Percentiles rank a stretch among this genome's conserved stretches.
These are phyloP conservation scores for Esox niger DNA, from an alignment of 2,113 vertebrate genomes.

Conservation along the genomic window DNA sequence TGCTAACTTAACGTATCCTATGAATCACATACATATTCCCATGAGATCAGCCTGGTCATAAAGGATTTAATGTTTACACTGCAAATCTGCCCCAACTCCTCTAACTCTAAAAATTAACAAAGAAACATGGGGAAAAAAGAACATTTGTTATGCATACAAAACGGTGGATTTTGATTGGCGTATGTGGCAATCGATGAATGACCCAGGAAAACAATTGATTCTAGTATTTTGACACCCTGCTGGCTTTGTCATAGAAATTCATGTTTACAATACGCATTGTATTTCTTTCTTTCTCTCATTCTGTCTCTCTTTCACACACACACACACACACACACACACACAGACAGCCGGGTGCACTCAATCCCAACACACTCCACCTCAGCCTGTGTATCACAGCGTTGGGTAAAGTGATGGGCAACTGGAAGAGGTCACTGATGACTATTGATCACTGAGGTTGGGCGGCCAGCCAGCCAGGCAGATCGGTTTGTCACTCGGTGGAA, in stretches of 20 bases:
- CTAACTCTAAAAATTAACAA: not conserved
- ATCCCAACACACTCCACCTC: constrained; percentile 25
- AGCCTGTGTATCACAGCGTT: constrained; percentile 52
- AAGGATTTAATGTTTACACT: no score
- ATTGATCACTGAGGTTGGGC: constrained; percentile 66
- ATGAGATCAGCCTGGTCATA: no score
- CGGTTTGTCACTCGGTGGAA: constrained; percentile 53
- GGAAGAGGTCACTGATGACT: constrained; percentile 72
- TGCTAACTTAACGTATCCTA: no score
- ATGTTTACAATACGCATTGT: constrained; percentile 26
- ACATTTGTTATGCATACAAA: constrained; percentile 21
- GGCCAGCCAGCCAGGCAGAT: constrained; percentile 38
- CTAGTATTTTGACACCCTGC: constrained; percentile 56
- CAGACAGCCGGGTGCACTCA: constrained; percentile 3
- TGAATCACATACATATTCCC: no score
- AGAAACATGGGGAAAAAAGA: not conserved
- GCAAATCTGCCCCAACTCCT: not conserved
- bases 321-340: constrained; percentile 10
- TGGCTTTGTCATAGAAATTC: constrained; percentile 50
- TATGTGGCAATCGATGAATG: constrained; percentile 63
- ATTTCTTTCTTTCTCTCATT: not conserved
- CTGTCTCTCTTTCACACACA: not conserved
- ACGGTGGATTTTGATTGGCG: constrained; percentile 62
- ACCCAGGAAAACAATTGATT: constrained; percentile 58
- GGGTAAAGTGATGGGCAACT: constrained; percentile 57